Conservation (phyloP, 2,113 vertebrate genomes). For the Sphaerodactylus townsendi region DNA sequence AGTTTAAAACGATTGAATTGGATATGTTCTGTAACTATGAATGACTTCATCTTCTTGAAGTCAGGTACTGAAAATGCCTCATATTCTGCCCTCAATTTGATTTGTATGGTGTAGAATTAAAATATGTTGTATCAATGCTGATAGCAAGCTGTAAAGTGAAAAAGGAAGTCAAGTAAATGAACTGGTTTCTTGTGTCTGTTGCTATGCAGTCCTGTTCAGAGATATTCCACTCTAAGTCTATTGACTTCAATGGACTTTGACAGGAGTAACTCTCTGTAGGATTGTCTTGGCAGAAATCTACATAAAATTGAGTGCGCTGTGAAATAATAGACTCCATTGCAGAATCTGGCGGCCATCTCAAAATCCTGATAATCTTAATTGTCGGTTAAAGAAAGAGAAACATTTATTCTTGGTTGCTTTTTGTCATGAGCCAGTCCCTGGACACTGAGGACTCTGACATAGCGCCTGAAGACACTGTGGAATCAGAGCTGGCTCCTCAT, state of each 20-base stretch:
- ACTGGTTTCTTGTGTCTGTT: neutral
- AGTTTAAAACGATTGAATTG: neutral
- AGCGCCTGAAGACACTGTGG: too few relatives aligned
- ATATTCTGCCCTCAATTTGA: neutral
- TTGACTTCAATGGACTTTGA: too few relatives aligned
- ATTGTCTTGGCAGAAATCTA: too few relatives aligned
- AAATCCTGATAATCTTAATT: neutral
- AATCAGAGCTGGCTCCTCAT: too few relatives aligned
- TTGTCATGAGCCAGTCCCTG: too few relatives aligned
- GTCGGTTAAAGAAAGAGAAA: neutral
- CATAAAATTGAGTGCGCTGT: neutral
- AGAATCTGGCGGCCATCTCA: neutral
- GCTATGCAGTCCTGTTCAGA: too few relatives aligned
- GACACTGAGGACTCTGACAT: too few relatives aligned
- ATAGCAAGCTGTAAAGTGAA: neutral
- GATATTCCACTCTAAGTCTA: too few relatives aligned
- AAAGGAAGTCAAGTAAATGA: neutral
- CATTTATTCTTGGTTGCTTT: too few relatives aligned
- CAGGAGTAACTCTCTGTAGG: too few relatives aligned
- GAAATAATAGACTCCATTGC: neutral
- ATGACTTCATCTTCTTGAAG: slow-evolving; percentile 19
- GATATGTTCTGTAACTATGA: neutral
- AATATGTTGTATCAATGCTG: neutral
- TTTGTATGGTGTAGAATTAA: neutral
- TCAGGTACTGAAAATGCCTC: slow-evolving; percentile 5